phyloP scores from a whole-genome alignment of 2,888 invertebrate species.

The Fissipunctia ypsillon region DNA sequence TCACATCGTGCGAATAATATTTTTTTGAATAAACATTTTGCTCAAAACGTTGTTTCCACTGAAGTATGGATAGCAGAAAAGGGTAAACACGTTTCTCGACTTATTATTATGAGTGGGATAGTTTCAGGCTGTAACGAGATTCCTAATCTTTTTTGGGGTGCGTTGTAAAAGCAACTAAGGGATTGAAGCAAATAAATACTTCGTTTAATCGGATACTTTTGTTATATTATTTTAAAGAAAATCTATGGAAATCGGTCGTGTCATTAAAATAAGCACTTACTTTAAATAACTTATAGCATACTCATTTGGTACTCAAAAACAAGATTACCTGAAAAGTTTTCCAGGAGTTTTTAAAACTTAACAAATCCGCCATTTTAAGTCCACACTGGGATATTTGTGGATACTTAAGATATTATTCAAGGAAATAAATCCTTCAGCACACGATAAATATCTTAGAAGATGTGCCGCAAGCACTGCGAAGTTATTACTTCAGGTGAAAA shows the following conservation, averaged over 20 bases:
- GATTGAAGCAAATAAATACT: not conserved
- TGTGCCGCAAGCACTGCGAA: not conserved
- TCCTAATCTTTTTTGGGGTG: not conserved
- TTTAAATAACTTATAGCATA: not conserved
- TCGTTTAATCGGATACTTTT: not conserved
- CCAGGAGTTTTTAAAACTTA: not conserved
- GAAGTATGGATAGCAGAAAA: conserved; percentile 19
- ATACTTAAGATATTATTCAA: conserved; percentile 32
- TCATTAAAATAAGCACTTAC: not conserved
- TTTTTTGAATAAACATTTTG: conserved; percentile 37
- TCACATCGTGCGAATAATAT: conserved; percentile 16
- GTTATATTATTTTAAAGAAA: not conserved
- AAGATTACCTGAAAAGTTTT: not conserved
- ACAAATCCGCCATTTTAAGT: not conserved
- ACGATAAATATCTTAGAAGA: conserved; percentile 30
- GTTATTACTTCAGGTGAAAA: conserved; percentile 34
- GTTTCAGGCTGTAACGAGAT: too few species aligned
- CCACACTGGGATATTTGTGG: not conserved
- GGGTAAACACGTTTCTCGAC: not conserved
- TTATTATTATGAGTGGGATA: not conserved
- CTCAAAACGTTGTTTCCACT: conserved; percentile 11
- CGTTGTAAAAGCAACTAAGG: not conserved
- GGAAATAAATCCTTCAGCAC: conserved; percentile 30
- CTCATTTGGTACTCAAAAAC: not conserved
- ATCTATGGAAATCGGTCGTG: not conserved